Evolutionary conservation across 2,797 vertebrate species (phyloP).

Genomic region (Falco concolor): DNA sequence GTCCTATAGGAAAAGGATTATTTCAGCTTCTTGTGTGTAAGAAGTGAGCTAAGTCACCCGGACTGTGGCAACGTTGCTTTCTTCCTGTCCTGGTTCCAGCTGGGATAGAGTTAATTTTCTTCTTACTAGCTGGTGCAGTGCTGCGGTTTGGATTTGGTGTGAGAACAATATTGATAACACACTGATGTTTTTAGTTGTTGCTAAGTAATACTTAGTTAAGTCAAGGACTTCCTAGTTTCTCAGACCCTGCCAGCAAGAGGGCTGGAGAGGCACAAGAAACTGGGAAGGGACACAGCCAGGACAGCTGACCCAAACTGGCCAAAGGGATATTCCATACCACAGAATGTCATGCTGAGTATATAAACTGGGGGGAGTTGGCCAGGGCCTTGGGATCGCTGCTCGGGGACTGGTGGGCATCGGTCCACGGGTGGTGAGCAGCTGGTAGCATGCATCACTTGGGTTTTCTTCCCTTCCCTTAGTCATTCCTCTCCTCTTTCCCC

Average conservation of each 20-base stretch:
- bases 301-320: too few species aligned
- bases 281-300: too few species aligned
- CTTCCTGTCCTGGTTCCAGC: neutral
- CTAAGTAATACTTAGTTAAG: neutral
- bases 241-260: too few species aligned
- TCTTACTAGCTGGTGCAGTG: neutral
- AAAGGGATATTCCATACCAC: too few species aligned
- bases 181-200: neutral
- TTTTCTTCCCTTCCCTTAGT: too few species aligned
- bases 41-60: neutral
- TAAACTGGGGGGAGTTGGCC: too few species aligned
- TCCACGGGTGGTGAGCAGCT: neutral
- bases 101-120: neutral
- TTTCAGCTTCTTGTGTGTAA: neutral
- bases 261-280: too few species aligned
- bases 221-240: neutral
- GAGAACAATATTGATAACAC: neutral
- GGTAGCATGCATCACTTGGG: neutral
- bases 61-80: neutral
- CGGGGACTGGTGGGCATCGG: neutral
- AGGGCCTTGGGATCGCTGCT: too few species aligned
- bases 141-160: neutral
- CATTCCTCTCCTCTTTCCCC: neutral
- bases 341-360: too few species aligned
- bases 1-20: neutral